phyloP scores from a whole-genome alignment of 2,888 invertebrate genomes.

The Phyllotreta striolata region DNA sequence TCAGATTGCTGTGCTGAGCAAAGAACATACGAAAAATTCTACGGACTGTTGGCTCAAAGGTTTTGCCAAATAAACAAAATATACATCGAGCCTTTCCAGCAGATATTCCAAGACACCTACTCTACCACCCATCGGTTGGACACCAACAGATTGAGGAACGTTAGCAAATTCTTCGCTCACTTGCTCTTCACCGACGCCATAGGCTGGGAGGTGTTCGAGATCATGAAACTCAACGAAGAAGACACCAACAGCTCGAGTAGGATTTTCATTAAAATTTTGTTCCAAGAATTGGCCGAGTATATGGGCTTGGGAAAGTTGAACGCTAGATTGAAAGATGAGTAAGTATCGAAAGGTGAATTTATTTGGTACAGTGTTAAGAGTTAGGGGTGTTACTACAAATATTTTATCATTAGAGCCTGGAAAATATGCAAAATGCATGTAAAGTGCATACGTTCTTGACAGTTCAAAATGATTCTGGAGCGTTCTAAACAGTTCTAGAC shows the following conservation, averaged over 20 bases:
- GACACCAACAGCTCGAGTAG: slow-evolving; percentile 97
- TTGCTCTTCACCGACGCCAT: slow-evolving; percentile 96
- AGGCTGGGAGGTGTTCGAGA: slow-evolving; percentile 91
- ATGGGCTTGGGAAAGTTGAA: slow-evolving; percentile 95
- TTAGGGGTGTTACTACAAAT: too few relatives aligned
- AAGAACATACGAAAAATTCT: slow-evolving; percentile 98
- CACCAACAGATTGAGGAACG: slow-evolving; percentile 93
- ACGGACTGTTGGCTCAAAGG: slow-evolving; percentile 89
- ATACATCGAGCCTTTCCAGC: slow-evolving; percentile 92
- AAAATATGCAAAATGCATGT: too few relatives aligned
- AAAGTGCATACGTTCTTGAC: too few relatives aligned
- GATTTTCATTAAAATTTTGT: slow-evolving; percentile 97
- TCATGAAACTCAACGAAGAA: slow-evolving; percentile 92
- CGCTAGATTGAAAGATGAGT: slow-evolving; percentile 88
- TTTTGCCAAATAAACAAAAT: slow-evolving; percentile 95
- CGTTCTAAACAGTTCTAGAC: too few relatives aligned
- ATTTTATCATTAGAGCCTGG: too few relatives aligned
- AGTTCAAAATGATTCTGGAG: too few relatives aligned
- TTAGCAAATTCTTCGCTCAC: slow-evolving; percentile 97
- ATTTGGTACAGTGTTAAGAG: too few relatives aligned
- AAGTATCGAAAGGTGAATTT: slow-evolving; percentile 61
- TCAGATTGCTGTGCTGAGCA: slow-evolving; percentile 98
- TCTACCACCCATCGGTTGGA: slow-evolving; percentile 94
- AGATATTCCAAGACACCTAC: slow-evolving; percentile 95
- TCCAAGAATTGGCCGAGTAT: slow-evolving; percentile 95